phyloP scores from a whole-genome alignment of 1,140 invertebrate genomes.

The Zaprionus kolodkinae region DNA sequence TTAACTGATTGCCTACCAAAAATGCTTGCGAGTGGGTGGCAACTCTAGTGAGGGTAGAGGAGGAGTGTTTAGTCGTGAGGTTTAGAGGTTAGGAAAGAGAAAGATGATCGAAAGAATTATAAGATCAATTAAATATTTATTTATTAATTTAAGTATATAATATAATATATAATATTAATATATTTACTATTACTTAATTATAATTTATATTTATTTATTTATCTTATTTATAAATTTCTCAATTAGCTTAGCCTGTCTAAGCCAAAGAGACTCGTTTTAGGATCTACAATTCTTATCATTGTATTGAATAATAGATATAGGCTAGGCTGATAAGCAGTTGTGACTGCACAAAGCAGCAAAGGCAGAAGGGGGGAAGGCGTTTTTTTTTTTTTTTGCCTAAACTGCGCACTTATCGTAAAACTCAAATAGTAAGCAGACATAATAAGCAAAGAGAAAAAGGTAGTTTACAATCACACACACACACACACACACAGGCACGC shows the following conservation, averaged over 20 bases:
- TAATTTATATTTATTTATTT: too few species aligned
- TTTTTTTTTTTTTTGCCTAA: conserved; percentile 6
- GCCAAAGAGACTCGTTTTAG: not conserved
- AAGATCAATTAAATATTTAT: too few species aligned
- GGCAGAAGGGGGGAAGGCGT: not conserved
- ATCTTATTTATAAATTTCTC: too few species aligned
- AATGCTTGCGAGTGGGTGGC: not conserved
- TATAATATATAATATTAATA: too few species aligned
- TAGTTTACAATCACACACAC: not conserved
- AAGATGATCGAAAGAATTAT: not conserved
- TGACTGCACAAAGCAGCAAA: not conserved
- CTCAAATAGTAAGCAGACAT: conserved; percentile 40
- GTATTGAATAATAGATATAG: not conserved
- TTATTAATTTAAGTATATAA: too few species aligned
- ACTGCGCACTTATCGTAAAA: conserved; percentile 28
- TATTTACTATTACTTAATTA: too few species aligned
- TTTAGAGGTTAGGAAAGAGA: conserved; percentile 17
- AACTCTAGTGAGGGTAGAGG: not conserved
- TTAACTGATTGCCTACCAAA: conserved; percentile 39
- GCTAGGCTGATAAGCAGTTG: not conserved
- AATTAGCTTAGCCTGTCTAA: too few species aligned
- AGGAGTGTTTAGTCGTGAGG: conserved; percentile 18
- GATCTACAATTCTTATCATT: not conserved
- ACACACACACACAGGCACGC: not conserved
- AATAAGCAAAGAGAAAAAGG: conserved; percentile 12